Evolutionary conservation across 1,140 invertebrate genomes (phyloP).

Genomic region (Pseudomyrmex gracilis): DNA sequence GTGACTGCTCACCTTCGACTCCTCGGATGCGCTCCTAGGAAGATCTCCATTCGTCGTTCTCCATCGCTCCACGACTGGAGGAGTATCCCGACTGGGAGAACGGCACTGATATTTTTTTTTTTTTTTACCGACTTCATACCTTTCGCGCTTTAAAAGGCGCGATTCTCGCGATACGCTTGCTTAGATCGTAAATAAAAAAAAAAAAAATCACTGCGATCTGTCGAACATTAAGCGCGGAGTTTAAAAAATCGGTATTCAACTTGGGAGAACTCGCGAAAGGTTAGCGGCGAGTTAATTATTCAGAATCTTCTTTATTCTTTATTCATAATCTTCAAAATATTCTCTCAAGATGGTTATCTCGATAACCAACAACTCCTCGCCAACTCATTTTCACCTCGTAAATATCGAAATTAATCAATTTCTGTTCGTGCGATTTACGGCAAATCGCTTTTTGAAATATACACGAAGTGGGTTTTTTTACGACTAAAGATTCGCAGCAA

Average conservation of each 20-base stretch:
- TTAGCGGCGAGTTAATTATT: too few relatives aligned
- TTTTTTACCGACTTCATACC: too few relatives aligned
- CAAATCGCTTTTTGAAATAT: background rate
- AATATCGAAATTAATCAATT: background rate
- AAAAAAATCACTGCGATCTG: too few relatives aligned
- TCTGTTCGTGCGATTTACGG: background rate
- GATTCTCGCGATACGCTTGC: slow-evolving; percentile 17
- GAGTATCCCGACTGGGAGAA: background rate
- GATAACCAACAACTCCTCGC: background rate
- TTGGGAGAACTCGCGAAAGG: too few relatives aligned
- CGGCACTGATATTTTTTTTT: background rate
- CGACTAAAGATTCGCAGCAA: background rate
- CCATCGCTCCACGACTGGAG: background rate
- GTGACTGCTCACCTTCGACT: slow-evolving; percentile 18
- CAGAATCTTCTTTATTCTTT: too few relatives aligned
- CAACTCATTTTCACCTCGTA: background rate
- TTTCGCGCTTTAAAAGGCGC: background rate
- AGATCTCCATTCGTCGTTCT: background rate
- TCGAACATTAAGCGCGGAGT: too few relatives aligned
- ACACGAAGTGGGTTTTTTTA: background rate
- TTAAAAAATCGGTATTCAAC: too few relatives aligned
- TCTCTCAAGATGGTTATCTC: too few relatives aligned
- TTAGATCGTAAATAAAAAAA: background rate
- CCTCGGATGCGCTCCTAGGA: slow-evolving; percentile 4
- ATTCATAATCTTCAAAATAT: too few relatives aligned